phyloP scores from a whole-genome alignment of 2,888 invertebrate species.

The Dione vanillae region DNA sequence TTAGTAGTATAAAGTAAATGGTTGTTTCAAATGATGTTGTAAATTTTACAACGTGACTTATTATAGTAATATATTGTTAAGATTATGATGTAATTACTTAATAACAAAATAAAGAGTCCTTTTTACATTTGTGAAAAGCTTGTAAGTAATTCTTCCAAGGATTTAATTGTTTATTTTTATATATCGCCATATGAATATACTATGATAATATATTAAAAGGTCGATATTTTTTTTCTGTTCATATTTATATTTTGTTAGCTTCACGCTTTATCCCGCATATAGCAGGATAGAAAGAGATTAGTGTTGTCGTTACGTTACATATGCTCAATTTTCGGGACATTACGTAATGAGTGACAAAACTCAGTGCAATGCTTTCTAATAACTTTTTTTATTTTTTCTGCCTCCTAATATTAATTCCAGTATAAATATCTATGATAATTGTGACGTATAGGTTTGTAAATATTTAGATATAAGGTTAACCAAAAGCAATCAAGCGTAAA shows the following conservation, averaged over 20 bases:
- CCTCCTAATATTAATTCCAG: no score
- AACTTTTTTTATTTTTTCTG: background rate
- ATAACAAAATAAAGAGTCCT: background rate
- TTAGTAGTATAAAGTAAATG: background rate
- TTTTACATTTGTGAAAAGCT: no score
- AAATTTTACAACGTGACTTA: slow-evolving; percentile 2
- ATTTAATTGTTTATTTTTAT: background rate
- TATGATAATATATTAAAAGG: no score
- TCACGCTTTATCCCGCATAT: no score
- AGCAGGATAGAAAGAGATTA: no score
- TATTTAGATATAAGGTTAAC: background rate
- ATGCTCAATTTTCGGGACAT: no score
- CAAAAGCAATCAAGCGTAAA: slow-evolving; percentile 8
- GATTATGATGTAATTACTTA: background rate
- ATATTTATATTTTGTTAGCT: no score
- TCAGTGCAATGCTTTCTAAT: no score
- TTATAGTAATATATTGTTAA: background rate
- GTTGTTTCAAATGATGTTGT: slow-evolving; percentile 7
- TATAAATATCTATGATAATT: background rate
- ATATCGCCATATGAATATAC: no score
- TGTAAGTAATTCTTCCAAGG: background rate
- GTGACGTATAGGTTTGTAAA: background rate
- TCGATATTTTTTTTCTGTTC: no score
- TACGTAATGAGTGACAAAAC: no score
- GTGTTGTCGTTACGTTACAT: no score